A percentile compares a stretch with the other conserved stretches of the same genome.
These are phyloP conservation scores for Sericinus montela DNA, from an alignment of 2,888 invertebrate genomes.

Conservation along the genomic window DNA sequence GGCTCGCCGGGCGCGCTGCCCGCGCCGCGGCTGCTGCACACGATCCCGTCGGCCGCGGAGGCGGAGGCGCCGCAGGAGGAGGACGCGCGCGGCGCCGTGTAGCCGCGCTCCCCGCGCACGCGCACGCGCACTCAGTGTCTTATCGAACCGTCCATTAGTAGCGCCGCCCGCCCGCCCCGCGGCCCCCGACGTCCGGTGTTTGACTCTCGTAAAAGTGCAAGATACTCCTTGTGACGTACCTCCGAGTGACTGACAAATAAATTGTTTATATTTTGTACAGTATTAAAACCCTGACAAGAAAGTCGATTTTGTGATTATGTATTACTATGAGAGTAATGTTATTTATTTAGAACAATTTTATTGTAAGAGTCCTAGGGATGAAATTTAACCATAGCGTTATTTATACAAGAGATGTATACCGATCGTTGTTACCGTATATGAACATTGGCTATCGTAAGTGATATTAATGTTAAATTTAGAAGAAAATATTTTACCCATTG, in stretches of 20 bases:
- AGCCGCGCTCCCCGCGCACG: too few relatives aligned
- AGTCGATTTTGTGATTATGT: slow-evolving; percentile 26
- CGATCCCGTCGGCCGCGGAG: slow-evolving; percentile 66
- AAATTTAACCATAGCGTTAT: not conserved
- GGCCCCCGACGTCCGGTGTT: too few relatives aligned
- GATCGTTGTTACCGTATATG: slow-evolving; percentile 3
- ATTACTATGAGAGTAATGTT: slow-evolving; percentile 41
- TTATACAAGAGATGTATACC: slow-evolving; percentile 9
- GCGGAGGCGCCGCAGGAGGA: slow-evolving; percentile 52
- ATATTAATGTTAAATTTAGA: slow-evolving; percentile 6
- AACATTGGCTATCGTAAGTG: slow-evolving; percentile 5
- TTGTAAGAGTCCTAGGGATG: not conserved
- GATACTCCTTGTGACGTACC: not conserved
- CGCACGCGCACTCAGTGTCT: slow-evolving; percentile 29
- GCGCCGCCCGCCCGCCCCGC: slow-evolving; percentile 14
- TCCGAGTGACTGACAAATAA: slow-evolving; percentile 32
- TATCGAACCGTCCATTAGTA: slow-evolving; percentile 43
- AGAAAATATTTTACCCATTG: not conserved
- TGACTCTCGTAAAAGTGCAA: not conserved
- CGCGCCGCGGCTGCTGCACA: slow-evolving; percentile 52
- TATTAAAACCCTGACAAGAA: slow-evolving; percentile 38
- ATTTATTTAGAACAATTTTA: slow-evolving; percentile 29
- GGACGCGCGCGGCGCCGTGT: slow-evolving; percentile 37
- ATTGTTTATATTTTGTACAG: slow-evolving; percentile 45
- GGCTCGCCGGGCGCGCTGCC: slow-evolving; percentile 62